These are phyloP conservation scores for Acanthopleura granulata DNA, from an alignment of 2,888 invertebrate species.

Conservation along the genomic window DNA sequence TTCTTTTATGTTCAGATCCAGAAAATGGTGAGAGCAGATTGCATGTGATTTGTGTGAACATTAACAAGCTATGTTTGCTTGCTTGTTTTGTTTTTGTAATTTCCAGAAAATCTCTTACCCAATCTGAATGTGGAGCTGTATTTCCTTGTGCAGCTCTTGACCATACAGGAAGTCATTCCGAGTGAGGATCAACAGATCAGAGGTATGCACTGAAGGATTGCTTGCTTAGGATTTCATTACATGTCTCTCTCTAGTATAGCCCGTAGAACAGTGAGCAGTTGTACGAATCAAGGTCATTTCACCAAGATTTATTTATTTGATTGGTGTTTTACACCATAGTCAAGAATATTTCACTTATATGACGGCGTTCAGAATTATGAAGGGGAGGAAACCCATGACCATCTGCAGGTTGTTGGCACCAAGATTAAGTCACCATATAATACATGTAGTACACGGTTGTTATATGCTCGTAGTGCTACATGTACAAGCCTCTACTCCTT, in stretches of 20 bases:
- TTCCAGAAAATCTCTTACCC: constrained; percentile 72
- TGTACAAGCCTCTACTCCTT: no score
- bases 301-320: neutral
- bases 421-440: no score
- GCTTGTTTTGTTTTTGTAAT: neutral
- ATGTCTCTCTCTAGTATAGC: no score
- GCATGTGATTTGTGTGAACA: no score
- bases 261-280: no score
- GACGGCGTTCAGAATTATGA: neutral
- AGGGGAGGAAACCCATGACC: constrained; percentile 4
- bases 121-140: constrained; percentile 80
- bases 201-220: neutral
- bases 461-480: no score
- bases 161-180: constrained; percentile 54
- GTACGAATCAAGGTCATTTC: no score
- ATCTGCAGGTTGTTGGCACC: neutral
- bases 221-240: no score
- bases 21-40: no score
- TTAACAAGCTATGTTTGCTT: no score
- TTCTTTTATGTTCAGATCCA: no score
- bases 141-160: constrained; percentile 77
- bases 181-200: neutral
- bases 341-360: constrained; percentile 1
- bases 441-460: neutral
- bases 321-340: neutral